These are phyloP conservation scores for Cervus canadensis DNA, from an alignment of 2,113 vertebrate species.

Conservation along the genomic window DNA sequence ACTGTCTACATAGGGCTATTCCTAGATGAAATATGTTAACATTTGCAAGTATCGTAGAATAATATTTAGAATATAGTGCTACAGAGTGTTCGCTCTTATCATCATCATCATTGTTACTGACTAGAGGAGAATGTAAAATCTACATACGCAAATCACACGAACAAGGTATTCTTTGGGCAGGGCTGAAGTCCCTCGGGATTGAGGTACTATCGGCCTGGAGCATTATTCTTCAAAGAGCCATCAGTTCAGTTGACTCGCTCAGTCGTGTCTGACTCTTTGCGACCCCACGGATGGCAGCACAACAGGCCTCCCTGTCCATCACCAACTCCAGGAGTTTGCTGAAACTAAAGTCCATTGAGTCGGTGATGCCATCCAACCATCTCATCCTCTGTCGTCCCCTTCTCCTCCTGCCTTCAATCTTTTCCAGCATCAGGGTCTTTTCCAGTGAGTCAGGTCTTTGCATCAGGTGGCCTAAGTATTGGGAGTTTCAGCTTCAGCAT, in stretches of 20 bases:
- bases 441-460: neutral
- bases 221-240: neutral
- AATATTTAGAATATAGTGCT: neutral
- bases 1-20: neutral
- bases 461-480: neutral
- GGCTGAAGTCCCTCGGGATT: neutral
- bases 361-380: neutral
- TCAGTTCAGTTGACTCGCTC: neutral
- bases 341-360: neutral
- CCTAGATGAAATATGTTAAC: neutral
- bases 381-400: neutral
- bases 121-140: neutral
- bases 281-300: accelerated
- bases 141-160: neutral
- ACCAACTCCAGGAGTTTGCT: neutral
- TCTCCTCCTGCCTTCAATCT: neutral
- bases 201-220: neutral
- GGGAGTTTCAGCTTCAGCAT: neutral
- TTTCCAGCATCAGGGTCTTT: neutral
- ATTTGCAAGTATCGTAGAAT: neutral
- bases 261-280: neutral
- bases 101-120: neutral
- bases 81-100: neutral
- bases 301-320: neutral
- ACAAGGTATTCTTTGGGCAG: neutral